Base-by-base conservation (phyloP, 2,797 vertebrate genomes). In the Mallotus villosus region DNA sequence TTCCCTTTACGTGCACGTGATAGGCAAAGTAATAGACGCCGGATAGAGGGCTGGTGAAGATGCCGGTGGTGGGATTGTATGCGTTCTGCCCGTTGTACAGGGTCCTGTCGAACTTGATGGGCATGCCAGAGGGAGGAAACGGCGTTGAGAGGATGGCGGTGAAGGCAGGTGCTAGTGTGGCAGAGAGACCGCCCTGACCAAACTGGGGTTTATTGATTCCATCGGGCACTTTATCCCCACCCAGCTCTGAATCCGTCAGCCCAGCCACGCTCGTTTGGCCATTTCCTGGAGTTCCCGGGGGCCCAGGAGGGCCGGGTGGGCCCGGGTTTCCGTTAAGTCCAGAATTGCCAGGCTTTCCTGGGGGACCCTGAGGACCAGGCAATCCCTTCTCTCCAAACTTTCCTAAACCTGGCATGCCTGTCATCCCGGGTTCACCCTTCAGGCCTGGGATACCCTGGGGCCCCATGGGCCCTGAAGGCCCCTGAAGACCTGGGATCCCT, bases 1-100 rank as follows among this genome's bases (percentile, higher is more conserved):
- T 98, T 93, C 97, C 98, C 94, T 99, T 99, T 87, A 98, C 94
- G 0, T 99, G 98, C 88, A 99, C 95, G 0, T 99, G 98, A 86
- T 99, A 99, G 72, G 97, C 94, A 78, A 99, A 99, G 91, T 99
- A 99, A 91, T 98, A 99, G 87, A 99, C 92, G 60, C 98, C 98
- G 0, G 96, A 93, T 37, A 98, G 34, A 0, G 97, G 95, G 86
- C 96, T 97, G 62, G 96, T 98, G 90, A 99, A 99, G 82, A 98
- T 95, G 61, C 97, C 97, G 0, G 96, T 97, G 64, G 93, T 88
- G 0, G 97, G 85, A 83, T 95, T 97, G 88, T 99, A 99, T 87
- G 95, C 94, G 0, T 97, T 98, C 88, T 97, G 97, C 83, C 97
- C 98, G 0, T 99, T 99, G 78, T 99, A 98, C 79, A 99, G 94